Conservation (phyloP, 2,888 invertebrate genomes). For the Brachypterus glaber region DNA sequence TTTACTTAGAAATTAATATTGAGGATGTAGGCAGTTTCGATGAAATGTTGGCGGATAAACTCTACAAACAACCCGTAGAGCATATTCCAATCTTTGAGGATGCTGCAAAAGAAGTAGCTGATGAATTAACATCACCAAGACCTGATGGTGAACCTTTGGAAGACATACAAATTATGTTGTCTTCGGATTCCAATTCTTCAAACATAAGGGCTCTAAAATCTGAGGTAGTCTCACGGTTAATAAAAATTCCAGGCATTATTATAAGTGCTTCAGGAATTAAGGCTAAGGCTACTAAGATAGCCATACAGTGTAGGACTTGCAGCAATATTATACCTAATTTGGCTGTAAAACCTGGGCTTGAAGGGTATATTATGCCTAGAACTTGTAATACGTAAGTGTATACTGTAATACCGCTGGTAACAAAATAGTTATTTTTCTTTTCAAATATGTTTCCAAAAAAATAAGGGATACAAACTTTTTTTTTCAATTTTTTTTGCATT, state of each 20-base stretch:
- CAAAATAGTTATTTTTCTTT: conserved; percentile 16
- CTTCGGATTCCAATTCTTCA: conserved; percentile 73
- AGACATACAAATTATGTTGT: conserved; percentile 85
- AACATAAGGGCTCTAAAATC: conserved; percentile 85
- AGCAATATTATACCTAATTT: conserved; percentile 82
- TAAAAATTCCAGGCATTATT: conserved; percentile 93
- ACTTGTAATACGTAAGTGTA: conserved; percentile 79
- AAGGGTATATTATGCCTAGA: conserved; percentile 90
- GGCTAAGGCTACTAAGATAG: conserved; percentile 90
- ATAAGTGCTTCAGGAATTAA: conserved; percentile 89
- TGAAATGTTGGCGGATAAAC: conserved; percentile 82
- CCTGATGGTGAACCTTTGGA: conserved; percentile 84
- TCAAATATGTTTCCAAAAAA: too few species aligned
- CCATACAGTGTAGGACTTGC: conserved; percentile 93
- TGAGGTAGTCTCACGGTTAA: conserved; percentile 82
- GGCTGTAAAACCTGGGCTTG: conserved; percentile 86
- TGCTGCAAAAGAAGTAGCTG: conserved; percentile 91
- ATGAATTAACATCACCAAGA: conserved; percentile 90
- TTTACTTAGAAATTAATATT: conserved; percentile 83
- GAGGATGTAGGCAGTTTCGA: conserved; percentile 93
- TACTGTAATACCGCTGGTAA: background rate
- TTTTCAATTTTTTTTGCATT: conserved; percentile 2
- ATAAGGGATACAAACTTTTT: conserved; percentile 9
- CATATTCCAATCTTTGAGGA: conserved; percentile 92
- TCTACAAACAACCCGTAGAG: conserved; percentile 87